phyloP scores from a whole-genome alignment of 1,140 invertebrate species.

The Araneus ventricosus region DNA sequence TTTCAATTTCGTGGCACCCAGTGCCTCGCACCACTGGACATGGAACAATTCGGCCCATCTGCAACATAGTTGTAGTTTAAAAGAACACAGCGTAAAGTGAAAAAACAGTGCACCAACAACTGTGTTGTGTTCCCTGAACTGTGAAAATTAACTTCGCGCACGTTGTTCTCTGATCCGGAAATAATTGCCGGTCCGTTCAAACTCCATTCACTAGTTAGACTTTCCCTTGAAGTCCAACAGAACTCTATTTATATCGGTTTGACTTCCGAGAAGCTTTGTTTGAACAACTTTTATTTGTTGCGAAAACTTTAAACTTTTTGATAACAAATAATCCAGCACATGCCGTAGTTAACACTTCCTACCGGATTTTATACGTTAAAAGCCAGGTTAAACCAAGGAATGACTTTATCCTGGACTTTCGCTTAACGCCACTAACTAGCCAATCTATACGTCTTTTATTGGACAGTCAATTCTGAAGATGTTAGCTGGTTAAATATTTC shows the following conservation, averaged over 20 bases:
- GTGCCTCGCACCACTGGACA: not conserved
- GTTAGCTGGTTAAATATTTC: too few relatives aligned
- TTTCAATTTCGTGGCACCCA: not conserved
- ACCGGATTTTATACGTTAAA: too few relatives aligned
- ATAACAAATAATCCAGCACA: too few relatives aligned
- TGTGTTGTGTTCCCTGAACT: not conserved
- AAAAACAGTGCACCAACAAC: not conserved
- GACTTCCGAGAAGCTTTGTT: constrained; percentile 19
- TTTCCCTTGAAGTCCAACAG: not conserved
- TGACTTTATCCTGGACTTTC: too few relatives aligned
- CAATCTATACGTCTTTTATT: too few relatives aligned
- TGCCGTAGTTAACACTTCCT: too few relatives aligned
- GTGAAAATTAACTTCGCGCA: constrained; percentile 39
- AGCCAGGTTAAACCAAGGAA: too few relatives aligned
- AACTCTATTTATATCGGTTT: not conserved
- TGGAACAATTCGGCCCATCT: not conserved
- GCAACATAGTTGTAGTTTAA: not conserved
- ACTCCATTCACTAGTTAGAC: not conserved
- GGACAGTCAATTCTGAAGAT: too few relatives aligned
- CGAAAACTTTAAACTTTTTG: too few relatives aligned
- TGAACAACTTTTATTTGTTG: not conserved
- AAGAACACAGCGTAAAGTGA: not conserved
- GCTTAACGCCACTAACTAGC: too few relatives aligned
- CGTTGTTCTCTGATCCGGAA: not conserved
- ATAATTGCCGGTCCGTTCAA: not conserved